Conservation (phyloP, 2,113 vertebrate genomes). For the Lamprologus tigripictilis region DNA sequence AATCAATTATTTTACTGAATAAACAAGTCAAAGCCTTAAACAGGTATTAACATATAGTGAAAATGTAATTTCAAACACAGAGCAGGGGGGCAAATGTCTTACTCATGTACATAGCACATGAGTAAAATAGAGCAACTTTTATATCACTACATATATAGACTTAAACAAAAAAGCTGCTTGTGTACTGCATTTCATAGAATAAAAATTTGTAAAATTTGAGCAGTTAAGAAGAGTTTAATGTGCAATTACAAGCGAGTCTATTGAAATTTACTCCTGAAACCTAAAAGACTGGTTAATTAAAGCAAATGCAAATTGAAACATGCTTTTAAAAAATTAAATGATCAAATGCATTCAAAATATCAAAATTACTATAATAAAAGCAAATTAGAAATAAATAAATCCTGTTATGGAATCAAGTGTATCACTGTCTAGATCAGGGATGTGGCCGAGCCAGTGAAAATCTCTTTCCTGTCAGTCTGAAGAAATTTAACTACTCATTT, state of each 20-base stretch:
- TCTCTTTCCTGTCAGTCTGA: background rate
- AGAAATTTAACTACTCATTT: background rate
- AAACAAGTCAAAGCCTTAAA: background rate
- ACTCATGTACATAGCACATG: background rate
- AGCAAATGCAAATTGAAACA: background rate
- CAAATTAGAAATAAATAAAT: background rate
- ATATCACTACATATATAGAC: background rate
- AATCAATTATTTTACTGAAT: background rate
- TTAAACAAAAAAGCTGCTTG: background rate
- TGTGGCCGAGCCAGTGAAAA: background rate
- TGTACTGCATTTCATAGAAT: background rate
- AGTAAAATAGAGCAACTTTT: background rate
- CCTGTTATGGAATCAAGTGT: background rate
- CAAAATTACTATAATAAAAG: background rate
- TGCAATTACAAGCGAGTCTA: background rate
- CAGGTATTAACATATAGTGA: background rate
- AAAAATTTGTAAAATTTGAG: background rate
- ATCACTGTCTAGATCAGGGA: background rate
- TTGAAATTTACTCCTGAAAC: background rate
- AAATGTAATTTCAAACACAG: background rate
- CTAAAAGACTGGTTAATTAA: background rate
- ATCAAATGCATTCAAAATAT: background rate
- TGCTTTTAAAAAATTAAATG: background rate
- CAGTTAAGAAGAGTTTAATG: background rate
- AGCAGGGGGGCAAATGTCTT: background rate